Conservation (phyloP, 2,888 invertebrate species). For the Tortricodes alternella region DNA sequence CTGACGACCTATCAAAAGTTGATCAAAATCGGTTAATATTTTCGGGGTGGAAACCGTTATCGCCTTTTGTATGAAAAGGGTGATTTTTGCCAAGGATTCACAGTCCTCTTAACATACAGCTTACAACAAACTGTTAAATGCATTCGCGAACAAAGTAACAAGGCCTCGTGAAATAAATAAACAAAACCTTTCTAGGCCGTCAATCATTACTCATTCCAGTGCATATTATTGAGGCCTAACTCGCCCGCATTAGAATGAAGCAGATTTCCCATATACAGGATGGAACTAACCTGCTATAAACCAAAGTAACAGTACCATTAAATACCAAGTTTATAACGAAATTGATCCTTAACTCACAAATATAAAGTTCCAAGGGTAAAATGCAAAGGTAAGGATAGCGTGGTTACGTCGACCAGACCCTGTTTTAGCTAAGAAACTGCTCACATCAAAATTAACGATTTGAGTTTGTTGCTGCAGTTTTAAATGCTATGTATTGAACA, state of each 20-base stretch:
- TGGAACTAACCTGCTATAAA: conserved; percentile 46
- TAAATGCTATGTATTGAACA: background rate
- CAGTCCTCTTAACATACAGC: too few species aligned
- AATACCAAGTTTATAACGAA: background rate
- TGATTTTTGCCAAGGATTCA: too few species aligned
- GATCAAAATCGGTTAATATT: too few species aligned
- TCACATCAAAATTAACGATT: conserved; percentile 48
- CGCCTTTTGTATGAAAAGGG: too few species aligned
- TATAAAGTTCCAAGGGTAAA: background rate
- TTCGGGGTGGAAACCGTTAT: too few species aligned
- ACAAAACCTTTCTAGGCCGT: conserved; percentile 39
- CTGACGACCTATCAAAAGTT: too few species aligned
- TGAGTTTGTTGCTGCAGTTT: conserved; percentile 33
- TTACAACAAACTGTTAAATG: background rate
- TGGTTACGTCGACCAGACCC: conserved; percentile 36
- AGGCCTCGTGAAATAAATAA: conserved; percentile 26
- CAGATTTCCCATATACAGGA: conserved; percentile 63
- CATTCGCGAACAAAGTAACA: conserved; percentile 8
- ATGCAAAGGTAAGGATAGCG: background rate
- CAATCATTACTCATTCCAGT: conserved; percentile 34
- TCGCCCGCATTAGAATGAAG: conserved; percentile 54
- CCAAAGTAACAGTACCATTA: conserved; percentile 30
- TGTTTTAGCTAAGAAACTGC: conserved; percentile 45
- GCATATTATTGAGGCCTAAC: conserved; percentile 31
- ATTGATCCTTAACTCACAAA: background rate